Evolutionary conservation across 2,888 invertebrate species (phyloP).

Genomic region (Hemaris fuciformis): DNA sequence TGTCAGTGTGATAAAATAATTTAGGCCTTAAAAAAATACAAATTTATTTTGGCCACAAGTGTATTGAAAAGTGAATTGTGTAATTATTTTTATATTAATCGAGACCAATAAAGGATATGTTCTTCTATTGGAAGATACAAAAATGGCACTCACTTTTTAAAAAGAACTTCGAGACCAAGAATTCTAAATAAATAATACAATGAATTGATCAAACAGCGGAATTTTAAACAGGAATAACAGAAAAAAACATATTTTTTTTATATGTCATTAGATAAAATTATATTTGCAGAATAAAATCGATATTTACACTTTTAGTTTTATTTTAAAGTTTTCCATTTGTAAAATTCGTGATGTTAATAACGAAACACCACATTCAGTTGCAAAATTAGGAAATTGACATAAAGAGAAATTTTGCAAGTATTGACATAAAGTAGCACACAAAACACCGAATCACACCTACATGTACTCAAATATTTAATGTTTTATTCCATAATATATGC

Average conservation of each 20-base stretch:
- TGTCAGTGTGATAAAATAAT: slow-evolving; percentile 1
- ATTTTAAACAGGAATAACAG: not conserved
- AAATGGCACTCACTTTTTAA: slow-evolving; percentile 27
- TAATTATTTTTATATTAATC: not conserved
- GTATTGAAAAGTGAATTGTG: not conserved
- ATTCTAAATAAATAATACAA: not conserved
- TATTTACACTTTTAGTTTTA: not conserved
- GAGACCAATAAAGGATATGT: not conserved
- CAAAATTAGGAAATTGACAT: slow-evolving; percentile 8
- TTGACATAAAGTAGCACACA: not conserved
- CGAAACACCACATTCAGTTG: not conserved
- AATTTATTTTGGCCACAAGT: not conserved
- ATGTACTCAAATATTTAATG: not conserved
- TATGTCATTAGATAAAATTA: not conserved
- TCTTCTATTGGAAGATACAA: slow-evolving; percentile 10
- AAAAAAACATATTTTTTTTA: not conserved
- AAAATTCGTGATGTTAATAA: not conserved
- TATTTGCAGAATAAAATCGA: not conserved
- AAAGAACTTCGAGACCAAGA: not conserved
- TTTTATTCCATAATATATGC: not conserved
- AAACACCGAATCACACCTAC: not conserved
- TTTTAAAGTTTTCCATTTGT: not conserved
- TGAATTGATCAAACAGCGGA: not conserved
- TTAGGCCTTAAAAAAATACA: slow-evolving; percentile 2
- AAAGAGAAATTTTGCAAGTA: not conserved